Conservation (phyloP, 2,888 invertebrate genomes). For the Geotrupes spiniger region DNA sequence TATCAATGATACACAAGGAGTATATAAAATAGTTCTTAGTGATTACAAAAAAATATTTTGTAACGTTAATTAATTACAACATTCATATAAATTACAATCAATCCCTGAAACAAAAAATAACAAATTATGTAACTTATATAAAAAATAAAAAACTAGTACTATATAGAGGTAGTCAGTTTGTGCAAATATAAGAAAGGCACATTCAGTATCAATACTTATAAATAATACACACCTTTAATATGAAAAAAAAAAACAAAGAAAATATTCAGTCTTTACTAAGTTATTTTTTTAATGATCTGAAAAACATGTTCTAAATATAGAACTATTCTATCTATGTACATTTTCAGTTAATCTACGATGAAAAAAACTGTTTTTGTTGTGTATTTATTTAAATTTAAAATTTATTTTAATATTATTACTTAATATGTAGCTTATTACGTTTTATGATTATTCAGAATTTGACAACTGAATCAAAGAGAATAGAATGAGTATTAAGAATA, state of each 20-base stretch:
- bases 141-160: conserved; percentile 12
- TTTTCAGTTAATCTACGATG: too few relatives aligned
- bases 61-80: not conserved
- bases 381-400: too few relatives aligned
- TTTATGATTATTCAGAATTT: too few relatives aligned
- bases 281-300: too few relatives aligned
- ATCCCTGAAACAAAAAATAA: not conserved
- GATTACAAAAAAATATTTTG: conserved; percentile 7
- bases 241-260: conserved; percentile 3
- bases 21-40: conserved; percentile 12
- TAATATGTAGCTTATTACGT: too few relatives aligned
- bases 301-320: too few relatives aligned
- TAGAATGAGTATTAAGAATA: conserved; percentile 3
- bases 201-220: conserved; percentile 6
- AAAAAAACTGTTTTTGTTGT: too few relatives aligned
- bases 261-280: conserved; percentile 5
- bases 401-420: too few relatives aligned
- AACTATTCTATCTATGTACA: too few relatives aligned
- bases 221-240: not conserved
- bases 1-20: conserved; percentile 3
- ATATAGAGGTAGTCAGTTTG: conserved; percentile 18
- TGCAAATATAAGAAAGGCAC: conserved; percentile 6
- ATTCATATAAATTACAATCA: too few relatives aligned
- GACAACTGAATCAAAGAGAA: too few relatives aligned
- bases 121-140: not conserved